A percentile compares a stretch with the other conserved stretches of the same genome.
Evolutionary conservation across 2,113 vertebrate species (phyloP).

Genomic region (Macroglossus sobrinus): DNA sequence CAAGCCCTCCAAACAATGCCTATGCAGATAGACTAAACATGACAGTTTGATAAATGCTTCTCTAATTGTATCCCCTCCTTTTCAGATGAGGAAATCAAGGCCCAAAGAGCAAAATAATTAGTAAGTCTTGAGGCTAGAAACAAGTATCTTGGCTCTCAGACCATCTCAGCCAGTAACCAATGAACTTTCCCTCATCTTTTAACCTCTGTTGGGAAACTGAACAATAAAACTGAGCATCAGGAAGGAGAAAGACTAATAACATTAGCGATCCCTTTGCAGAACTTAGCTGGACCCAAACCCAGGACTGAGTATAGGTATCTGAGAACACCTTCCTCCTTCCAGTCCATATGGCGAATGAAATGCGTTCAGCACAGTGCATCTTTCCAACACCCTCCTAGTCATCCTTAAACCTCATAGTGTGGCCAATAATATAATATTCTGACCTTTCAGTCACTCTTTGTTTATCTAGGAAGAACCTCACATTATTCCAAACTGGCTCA

Average conservation of each 20-base stretch:
- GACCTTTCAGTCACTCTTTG: not conserved
- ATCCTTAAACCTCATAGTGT: not conserved
- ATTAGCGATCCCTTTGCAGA: not conserved
- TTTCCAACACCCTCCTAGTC: not conserved
- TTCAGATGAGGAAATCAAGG: not conserved
- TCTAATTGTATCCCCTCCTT: not conserved
- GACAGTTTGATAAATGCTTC: not conserved
- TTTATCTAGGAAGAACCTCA: not conserved
- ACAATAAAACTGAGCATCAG: not conserved
- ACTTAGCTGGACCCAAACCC: not conserved
- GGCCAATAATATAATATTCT: no score
- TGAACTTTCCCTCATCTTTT: not conserved
- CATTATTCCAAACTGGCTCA: not conserved
- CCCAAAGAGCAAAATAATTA: not conserved
- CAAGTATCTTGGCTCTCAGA: not conserved
- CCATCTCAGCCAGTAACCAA: not conserved
- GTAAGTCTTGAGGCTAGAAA: not conserved
- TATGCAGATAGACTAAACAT: not conserved
- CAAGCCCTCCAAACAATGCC: not conserved
- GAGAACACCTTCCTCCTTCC: not conserved
- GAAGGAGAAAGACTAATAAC: not conserved
- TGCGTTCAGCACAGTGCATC: not conserved
- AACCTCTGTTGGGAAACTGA: not conserved
- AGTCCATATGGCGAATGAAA: not conserved
- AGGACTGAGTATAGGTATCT: not conserved